Evolutionary conservation across 2,797 vertebrate genomes (phyloP).

Genomic region (Darevskia nairensis): DNA sequence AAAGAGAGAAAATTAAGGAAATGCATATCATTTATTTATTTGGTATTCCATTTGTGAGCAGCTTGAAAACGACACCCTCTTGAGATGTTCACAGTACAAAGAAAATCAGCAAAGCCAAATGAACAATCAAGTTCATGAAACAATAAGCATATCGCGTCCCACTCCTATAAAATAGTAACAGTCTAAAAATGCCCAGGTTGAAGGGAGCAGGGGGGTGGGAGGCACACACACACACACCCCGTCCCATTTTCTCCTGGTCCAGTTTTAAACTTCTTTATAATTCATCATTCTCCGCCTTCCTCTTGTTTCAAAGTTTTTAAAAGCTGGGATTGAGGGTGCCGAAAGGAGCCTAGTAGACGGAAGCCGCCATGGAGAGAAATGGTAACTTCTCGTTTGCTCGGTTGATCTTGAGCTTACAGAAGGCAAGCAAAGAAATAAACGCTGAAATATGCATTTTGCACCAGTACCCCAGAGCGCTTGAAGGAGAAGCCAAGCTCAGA

Average conservation of each 20-base stretch:
- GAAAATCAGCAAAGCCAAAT: background rate
- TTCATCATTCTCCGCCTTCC: background rate
- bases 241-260: background rate
- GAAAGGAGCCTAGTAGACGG: background rate
- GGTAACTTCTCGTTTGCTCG: background rate
- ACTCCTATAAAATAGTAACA: no score
- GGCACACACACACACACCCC: no score
- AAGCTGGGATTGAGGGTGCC: background rate
- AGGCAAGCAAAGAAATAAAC: background rate
- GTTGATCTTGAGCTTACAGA: constrained; percentile 47
- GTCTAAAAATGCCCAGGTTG: no score
- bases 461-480: background rate
- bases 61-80: background rate
- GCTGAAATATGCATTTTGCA: constrained; percentile 27
- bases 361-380: background rate
- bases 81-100: background rate
- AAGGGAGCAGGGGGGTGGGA: no score
- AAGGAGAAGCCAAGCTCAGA: constrained; percentile 53
- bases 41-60: background rate
- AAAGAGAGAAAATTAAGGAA: background rate
- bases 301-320: background rate
- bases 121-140: background rate
- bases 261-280: background rate
- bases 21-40: background rate
- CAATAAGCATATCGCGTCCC: background rate